Conservation (phyloP, 2,888 invertebrate species). For the Megastigmus dorsalis region DNA sequence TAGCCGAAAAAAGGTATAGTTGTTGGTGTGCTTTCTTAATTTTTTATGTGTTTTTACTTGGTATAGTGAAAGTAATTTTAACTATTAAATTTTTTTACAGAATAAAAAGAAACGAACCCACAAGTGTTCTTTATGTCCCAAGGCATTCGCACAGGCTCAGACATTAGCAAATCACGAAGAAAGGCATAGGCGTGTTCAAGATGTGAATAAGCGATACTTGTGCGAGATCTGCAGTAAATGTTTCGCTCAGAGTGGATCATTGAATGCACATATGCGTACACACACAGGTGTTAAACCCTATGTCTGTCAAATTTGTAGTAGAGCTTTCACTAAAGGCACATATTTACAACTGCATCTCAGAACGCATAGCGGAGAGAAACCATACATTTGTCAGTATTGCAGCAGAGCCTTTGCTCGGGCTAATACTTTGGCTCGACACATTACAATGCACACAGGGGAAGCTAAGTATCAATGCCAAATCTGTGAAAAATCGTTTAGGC, state of each 20-base stretch:
- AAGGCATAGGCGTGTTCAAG: conserved; percentile 67
- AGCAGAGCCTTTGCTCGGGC: conserved; percentile 70
- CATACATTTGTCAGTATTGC: conserved; percentile 71
- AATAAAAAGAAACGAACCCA: conserved; percentile 66
- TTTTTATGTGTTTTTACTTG: neutral
- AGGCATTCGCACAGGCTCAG: conserved; percentile 68
- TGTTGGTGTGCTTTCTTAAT: neutral
- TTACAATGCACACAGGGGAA: conserved; percentile 71
- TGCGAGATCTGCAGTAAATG: conserved; percentile 71
- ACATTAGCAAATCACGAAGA: conserved; percentile 69
- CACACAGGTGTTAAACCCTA: conserved; percentile 71
- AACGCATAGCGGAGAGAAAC: conserved; percentile 71
- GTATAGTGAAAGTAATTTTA: neutral
- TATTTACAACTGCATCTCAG: conserved; percentile 69
- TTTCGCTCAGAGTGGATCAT: conserved; percentile 70
- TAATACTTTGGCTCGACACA: conserved; percentile 70
- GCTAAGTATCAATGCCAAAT: conserved; percentile 71
- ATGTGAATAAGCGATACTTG: conserved; percentile 68
- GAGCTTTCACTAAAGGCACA: conserved; percentile 71
- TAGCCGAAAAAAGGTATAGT: conserved; percentile 64
- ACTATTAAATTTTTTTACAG: conserved; percentile 57
- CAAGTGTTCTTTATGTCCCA: conserved; percentile 67
- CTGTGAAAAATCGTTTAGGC: conserved; percentile 69
- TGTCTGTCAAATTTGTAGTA: conserved; percentile 69
- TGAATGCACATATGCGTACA: conserved; percentile 71